Percentiles rank a stretch among this genome's conserved stretches.
Conservation (phyloP, 2,113 vertebrate genomes). For the Dipodomys spectabilis region DNA sequence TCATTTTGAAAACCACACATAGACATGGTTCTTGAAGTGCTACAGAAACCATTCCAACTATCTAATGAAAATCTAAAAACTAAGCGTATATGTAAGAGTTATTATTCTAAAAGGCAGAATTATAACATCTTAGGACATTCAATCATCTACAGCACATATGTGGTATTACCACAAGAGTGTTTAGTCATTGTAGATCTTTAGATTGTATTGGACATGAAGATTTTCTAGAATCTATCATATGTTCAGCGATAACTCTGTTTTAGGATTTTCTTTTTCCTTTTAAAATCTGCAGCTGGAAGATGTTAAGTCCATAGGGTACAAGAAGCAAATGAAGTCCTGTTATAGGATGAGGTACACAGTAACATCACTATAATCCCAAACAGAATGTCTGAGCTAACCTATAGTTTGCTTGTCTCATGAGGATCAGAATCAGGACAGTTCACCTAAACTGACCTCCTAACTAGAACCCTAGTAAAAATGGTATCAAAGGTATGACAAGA, state of each 20-base stretch:
- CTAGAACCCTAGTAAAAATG: not conserved
- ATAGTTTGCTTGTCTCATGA: not conserved
- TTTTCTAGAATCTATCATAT: not conserved
- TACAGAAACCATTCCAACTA: not conserved
- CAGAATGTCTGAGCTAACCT: not conserved
- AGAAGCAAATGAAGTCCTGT: not conserved
- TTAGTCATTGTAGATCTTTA: not conserved
- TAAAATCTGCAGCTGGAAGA: not conserved
- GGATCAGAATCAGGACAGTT: not conserved
- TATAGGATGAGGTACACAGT: not conserved
- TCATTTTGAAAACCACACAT: not conserved
- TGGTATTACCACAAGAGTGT: not conserved
- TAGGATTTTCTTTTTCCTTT: not conserved
- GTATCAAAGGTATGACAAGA: not conserved
- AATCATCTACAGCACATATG: no score
- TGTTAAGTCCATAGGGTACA: not conserved
- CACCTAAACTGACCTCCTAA: not conserved
- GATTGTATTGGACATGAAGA: not conserved
- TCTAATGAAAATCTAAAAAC: not conserved
- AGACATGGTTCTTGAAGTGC: not conserved
- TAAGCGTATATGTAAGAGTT: not conserved
- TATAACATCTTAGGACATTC: not conserved
- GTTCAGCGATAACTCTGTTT: not conserved
- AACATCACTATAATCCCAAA: not conserved
- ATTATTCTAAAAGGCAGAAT: not conserved